A percentile compares a stretch with the other conserved stretches of the same genome.
Conservation (phyloP, 2,888 invertebrate species). For the Thera britannica region DNA sequence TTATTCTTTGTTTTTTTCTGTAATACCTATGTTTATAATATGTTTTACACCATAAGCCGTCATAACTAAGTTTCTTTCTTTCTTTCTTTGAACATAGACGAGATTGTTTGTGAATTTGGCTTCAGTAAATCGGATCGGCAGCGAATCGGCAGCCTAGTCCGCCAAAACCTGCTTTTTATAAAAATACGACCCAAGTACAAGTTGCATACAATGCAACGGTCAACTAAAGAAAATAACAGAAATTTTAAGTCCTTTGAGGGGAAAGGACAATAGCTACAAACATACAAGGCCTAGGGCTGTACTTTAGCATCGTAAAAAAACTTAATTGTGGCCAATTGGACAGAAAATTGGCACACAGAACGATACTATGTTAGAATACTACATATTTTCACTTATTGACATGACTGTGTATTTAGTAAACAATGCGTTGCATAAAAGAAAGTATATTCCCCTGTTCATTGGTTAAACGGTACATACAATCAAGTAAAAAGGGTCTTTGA, state of each 20-base stretch:
- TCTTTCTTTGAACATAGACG: no score
- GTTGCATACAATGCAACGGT: constrained; percentile 13
- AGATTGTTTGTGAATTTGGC: no score
- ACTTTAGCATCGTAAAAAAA: constrained; percentile 5
- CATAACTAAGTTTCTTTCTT: no score
- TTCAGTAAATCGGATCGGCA: no score
- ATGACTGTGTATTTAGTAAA: neutral
- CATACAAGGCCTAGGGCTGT: neutral
- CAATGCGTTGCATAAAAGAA: neutral
- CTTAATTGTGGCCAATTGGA: neutral
- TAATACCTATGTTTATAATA: no score
- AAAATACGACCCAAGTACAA: neutral
- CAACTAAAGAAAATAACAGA: constrained; percentile 18
- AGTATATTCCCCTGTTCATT: neutral
- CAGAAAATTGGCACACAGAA: neutral
- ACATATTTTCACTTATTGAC: neutral
- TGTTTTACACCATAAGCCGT: no score
- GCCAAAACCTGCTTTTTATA: constrained; percentile 7
- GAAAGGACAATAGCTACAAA: constrained; percentile 12
- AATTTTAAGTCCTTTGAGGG: constrained; percentile 18
- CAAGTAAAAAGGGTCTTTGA: neutral
- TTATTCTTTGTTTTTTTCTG: no score
- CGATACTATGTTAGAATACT: neutral
- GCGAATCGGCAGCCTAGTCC: neutral
- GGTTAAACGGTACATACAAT: neutral